These are phyloP conservation scores for Xenops minutus DNA, from an alignment of 2,797 vertebrate species.

Conservation along the genomic window DNA sequence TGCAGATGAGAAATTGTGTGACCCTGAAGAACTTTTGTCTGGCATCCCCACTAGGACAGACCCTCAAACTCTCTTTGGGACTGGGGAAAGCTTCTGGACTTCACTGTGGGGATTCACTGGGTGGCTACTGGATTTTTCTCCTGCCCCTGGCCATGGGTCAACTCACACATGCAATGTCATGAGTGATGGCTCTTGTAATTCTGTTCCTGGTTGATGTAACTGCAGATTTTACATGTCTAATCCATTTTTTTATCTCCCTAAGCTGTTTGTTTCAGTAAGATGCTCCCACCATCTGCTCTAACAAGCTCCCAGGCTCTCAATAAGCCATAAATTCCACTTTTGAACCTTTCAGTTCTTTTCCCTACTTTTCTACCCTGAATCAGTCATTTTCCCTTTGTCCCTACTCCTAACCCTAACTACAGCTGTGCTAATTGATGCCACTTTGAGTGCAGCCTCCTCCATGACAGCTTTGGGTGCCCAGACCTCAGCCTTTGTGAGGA, in stretches of 20 bases:
- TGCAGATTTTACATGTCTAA: not conserved
- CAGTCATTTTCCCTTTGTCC: not conserved
- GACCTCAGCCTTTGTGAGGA: not conserved
- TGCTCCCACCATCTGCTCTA: conserved; percentile 21
- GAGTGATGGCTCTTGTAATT: not conserved
- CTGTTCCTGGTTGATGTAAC: not conserved
- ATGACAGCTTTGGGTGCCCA: not conserved
- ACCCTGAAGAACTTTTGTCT: not conserved
- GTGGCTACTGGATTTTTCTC: not conserved
- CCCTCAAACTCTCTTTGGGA: not conserved
- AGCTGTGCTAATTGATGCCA: not conserved
- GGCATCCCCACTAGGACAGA: not conserved
- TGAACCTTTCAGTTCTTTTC: not conserved
- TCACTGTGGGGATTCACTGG: accelerated
- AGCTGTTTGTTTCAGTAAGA: not conserved
- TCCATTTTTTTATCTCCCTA: conserved; percentile 39
- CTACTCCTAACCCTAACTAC: not conserved
- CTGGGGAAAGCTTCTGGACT: not conserved
- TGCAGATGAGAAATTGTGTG: not conserved
- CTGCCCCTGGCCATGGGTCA: not conserved
- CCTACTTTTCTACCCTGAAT: not conserved
- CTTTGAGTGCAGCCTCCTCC: not conserved
- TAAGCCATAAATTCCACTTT: not conserved
- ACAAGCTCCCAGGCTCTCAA: not conserved
- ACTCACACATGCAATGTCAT: not conserved